Evolutionary conservation across 2,888 invertebrate genomes (phyloP).

Genomic region (Aspidapion aeneum): DNA sequence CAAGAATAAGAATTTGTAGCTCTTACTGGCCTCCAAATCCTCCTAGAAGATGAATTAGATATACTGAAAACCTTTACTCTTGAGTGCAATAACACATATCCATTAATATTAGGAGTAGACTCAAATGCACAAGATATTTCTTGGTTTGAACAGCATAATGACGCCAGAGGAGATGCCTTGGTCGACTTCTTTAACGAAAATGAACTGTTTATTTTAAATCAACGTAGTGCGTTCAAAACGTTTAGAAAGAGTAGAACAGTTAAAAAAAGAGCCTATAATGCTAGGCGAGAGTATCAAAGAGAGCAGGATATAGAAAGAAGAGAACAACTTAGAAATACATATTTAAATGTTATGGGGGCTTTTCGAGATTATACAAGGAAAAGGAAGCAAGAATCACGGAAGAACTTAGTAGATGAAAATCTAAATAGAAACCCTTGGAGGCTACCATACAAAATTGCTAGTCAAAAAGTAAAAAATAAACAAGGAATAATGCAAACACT

Average conservation of each 20-base stretch:
- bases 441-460: slow-evolving; percentile 6
- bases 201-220: not conserved
- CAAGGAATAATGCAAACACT: not conserved
- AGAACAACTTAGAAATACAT: not conserved
- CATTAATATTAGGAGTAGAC: not conserved
- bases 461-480: not conserved
- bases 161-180: not conserved
- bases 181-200: not conserved
- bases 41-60: not conserved
- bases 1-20: not conserved
- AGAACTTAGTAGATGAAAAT: not conserved
- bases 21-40: not conserved
- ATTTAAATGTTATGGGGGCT: not conserved
- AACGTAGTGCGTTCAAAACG: not conserved
- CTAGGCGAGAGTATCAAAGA: not conserved
- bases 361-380: not conserved
- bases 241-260: not conserved
- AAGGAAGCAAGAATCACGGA: not conserved
- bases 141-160: not conserved
- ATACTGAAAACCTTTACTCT: not conserved
- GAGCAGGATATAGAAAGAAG: not conserved
- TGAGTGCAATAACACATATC: not conserved
- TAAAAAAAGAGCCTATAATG: not conserved
- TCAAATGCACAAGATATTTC: not conserved
- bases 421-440: slow-evolving; percentile 4